Evolutionary conservation across 2,113 vertebrate species (phyloP).

Genomic region (Ciconia maguari): DNA sequence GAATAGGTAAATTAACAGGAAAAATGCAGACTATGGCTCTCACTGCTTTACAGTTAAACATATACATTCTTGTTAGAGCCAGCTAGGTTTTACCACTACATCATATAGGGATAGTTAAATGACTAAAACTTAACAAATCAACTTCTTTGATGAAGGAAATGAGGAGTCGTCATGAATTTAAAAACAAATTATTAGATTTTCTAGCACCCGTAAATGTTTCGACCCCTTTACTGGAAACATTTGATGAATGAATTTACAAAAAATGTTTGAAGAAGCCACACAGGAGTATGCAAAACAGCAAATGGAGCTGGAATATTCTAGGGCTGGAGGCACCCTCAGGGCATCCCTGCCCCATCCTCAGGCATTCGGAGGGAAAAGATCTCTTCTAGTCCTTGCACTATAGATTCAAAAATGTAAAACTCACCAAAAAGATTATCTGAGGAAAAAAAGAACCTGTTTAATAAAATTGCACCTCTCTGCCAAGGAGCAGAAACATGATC

Average conservation of each 20-base stretch:
- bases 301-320: not conserved
- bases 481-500: not conserved
- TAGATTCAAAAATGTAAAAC: not conserved
- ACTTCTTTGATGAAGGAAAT: not conserved
- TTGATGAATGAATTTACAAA: not conserved
- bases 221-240: not conserved
- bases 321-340: not conserved
- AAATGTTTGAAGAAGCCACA: not conserved
- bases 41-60: not conserved
- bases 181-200: not conserved
- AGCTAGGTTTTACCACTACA: not conserved
- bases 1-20: not conserved
- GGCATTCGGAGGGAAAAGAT: rapidly evolving
- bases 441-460: not conserved
- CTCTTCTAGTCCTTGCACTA: not conserved
- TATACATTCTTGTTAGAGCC: rapidly evolving
- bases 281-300: not conserved
- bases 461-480: not conserved
- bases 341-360: not conserved
- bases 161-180: not conserved
- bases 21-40: not conserved
- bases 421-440: not conserved
- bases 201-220: not conserved
- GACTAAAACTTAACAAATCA: not conserved
- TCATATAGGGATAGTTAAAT: rapidly evolving